Conservation (phyloP, 2,888 invertebrate species). For the Alcis repandata region DNA sequence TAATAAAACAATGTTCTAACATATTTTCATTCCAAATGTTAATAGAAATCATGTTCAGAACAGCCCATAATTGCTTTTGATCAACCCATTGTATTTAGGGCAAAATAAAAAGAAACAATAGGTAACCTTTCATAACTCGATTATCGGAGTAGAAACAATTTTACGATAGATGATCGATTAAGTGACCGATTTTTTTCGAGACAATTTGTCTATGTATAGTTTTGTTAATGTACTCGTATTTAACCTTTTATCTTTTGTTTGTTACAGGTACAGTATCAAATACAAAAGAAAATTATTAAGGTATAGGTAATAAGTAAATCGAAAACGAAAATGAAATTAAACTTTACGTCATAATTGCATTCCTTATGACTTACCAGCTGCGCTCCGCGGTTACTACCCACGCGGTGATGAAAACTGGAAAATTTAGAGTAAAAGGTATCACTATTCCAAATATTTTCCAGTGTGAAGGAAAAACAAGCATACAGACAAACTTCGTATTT, state of each 20-base stretch:
- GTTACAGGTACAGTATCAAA: constrained; percentile 25
- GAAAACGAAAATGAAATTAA: too few species aligned
- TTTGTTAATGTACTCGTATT: not conserved
- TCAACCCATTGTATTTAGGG: constrained; percentile 29
- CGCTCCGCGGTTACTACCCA: too few species aligned
- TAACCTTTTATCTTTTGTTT: not conserved
- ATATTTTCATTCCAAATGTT: constrained; percentile 18
- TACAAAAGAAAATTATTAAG: too few species aligned
- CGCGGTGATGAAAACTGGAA: too few species aligned
- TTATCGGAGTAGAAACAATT: constrained; percentile 34
- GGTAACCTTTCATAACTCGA: constrained; percentile 35
- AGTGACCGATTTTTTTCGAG: constrained; percentile 9
- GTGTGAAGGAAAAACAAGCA: too few species aligned
- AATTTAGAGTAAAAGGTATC: too few species aligned
- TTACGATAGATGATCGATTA: constrained; percentile 25
- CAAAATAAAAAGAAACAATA: constrained; percentile 35
- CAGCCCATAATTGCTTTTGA: constrained; percentile 29
- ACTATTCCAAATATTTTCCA: too few species aligned
- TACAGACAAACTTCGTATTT: too few species aligned
- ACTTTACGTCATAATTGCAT: too few species aligned
- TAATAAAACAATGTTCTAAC: constrained; percentile 12
- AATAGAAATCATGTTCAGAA: constrained; percentile 27
- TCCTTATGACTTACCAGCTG: too few species aligned
- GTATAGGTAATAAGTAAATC: too few species aligned
- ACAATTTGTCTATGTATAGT: not conserved